Base-by-base conservation (phyloP, 2,797 vertebrate genomes). In the Catharus ustulatus region DNA sequence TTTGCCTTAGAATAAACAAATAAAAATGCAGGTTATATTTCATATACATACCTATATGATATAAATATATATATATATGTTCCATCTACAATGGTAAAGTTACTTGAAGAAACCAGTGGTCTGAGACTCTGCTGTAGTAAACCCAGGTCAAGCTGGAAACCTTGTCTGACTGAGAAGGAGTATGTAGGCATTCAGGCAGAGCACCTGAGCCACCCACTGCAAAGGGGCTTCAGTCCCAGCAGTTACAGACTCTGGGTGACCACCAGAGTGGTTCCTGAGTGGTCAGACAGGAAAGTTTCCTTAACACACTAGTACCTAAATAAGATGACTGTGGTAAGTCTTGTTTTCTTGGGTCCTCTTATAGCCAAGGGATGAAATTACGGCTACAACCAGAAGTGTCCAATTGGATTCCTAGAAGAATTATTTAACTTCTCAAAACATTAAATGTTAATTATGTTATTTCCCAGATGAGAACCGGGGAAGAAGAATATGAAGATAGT, bases 401-500 rank as follows among this genome's bases (percentile, higher is more conserved):
- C 9, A 26, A 17, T 80, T 52, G 49, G 13, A 90, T 88, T 95
- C 57, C 38, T 86, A 42, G 66, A 58, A 80, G 52, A 87, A 55
- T 82, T 91, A 11, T 78, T 66, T 59, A 5, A 42, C 82, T 83
- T 48, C 42, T 83, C 49, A 58, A 74, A 55, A 49, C 57, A 59
- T 76, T 90, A 57, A 32, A 67, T 86, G 62, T 84, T 95, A 18
- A 90, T 93, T 77, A 77, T 94, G 42, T 97, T 81, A 59, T 85
- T 91, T 97, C 68, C 58, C 87, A 97, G 97, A 78, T 95, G 79
- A 94, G 51, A 95, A 59, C 66, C n/a, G 45, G 67, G n/a, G 95
- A 94, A 72, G 74, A 62, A 91, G 87, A 94, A 90, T 96, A 96
- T 87, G 97, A 97, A 73, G 96, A 94, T 18, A 86, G 62, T 66